Conservation (phyloP, 2,888 invertebrate species). For the Proisotoma minuta region DNA sequence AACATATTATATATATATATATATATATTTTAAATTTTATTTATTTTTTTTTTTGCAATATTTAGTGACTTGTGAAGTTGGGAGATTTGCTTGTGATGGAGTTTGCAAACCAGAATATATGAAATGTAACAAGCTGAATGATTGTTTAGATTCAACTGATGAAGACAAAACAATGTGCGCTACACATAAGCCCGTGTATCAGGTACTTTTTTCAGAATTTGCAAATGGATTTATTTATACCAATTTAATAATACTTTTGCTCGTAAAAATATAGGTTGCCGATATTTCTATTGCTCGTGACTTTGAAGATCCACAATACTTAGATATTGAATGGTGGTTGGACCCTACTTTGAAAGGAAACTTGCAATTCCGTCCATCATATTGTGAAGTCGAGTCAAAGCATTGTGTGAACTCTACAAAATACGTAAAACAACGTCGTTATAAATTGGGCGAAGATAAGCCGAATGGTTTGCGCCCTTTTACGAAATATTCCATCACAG, state of each 20-base stretch:
- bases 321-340: constrained; percentile 40
- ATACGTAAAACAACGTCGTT: constrained; percentile 60
- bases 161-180: constrained; percentile 53
- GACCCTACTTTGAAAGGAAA: constrained; percentile 50
- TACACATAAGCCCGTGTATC: background rate
- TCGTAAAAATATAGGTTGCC: constrained; percentile 22
- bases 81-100: constrained; percentile 60
- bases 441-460: constrained; percentile 60
- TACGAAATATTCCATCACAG: constrained; percentile 73
- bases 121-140: constrained; percentile 64
- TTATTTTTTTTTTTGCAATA: background rate
- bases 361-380: constrained; percentile 65
- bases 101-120: constrained; percentile 60
- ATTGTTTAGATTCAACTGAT: constrained; percentile 72
- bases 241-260: background rate
- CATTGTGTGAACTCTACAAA: constrained; percentile 56
- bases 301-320: constrained; percentile 8
- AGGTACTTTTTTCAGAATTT: background rate
- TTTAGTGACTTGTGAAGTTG: constrained; percentile 52
- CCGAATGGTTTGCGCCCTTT: constrained; percentile 61
- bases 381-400: constrained; percentile 33
- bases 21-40: too few species aligned
- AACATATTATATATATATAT: too few species aligned
- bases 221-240: background rate
- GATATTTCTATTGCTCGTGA: constrained; percentile 22